Base-by-base conservation (phyloP, 2,888 invertebrate genomes). In the Drosophila kanekoi region DNA sequence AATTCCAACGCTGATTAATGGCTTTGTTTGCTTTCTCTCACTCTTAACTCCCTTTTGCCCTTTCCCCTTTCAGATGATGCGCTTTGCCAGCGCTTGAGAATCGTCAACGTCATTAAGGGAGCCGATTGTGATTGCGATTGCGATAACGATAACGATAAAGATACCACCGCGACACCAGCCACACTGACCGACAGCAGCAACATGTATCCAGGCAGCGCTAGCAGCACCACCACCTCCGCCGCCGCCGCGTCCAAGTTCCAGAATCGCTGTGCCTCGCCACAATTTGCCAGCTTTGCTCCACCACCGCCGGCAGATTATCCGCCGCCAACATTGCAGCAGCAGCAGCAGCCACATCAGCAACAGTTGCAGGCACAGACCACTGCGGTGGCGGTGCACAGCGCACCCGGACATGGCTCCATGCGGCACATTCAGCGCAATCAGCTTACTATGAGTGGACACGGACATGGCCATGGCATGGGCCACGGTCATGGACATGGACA, bases 271-370 rank as follows among this genome's bases (percentile, higher is more conserved):
- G 87, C 90, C 52, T 93, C 93, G 70, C 93, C 94, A 62, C 93
- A 93, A 64, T 93, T 93, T 93, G 94, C 96, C 93, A 95, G 95
- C 93, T 96, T 96, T 92, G 95, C 96, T 77, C 96, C 72, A 18
- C 82, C 82, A 6, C 95, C 95, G 72, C 95, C 96, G 83, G 95
- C 95, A 78, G 95, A 95, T 70, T 96, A 95, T 92, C 95, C 95
- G 73, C 95, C 77, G 13, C 66, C 64, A n/a, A 51, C 37, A 11
- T 1, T 57, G 37, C 70, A 79, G 8, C 67, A 66, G 9, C 96
- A 59, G 10, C 67, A 69, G 11, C 78, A 20, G 6, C 68, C 35
- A 16, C 81, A 77, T 13, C 79, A 47, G 3, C 80, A 81, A 14
- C 72, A 80, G 11, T 54, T 54, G 75, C 52, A 67, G 41, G 48